Base-by-base conservation (phyloP, 2,888 invertebrate genomes). In the Amblyjoppa fuscipennis region DNA sequence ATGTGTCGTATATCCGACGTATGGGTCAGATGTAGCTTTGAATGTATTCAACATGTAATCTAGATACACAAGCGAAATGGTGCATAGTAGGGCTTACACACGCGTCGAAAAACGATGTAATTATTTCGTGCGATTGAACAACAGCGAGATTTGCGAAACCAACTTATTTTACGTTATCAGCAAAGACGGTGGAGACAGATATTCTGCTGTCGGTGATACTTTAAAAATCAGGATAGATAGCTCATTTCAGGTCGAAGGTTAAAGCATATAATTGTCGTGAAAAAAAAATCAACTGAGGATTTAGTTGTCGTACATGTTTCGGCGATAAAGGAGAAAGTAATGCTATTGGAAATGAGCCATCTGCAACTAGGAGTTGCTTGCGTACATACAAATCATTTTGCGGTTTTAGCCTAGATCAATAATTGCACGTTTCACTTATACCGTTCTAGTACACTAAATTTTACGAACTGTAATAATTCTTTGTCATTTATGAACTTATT, bases 11-110 rank as follows among this genome's bases (percentile, higher is more conserved):
- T 20, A 20, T 20, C 20, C 20, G 20, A 20, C 20, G 20, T 20
- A 20, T 20, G 20, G 20, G 20, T 20, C 20, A 20, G 20, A 20
- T 20, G 20, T 20, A 20, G 20, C 20, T 20, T 20, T 20, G 20
- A 20, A 20, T 20, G 20, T 20, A 20, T 20, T 20, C 20, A 20
- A 20, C 20, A 20, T 20, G 20, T 20, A 20, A 20, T 20, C 20
- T 20, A 20, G 20, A 20, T 20, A 20, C 20, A 20, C 20, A 78
- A 78, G 59, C n/a, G 41, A 78, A 7, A 69, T 78, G 4, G 13
- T 78, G 31, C 69, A 78, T 4, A 78, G 69, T 41, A 59, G n/a
- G 45, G 77, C 68, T 31, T 78, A 78, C 59, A 78, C 69, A 16
- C 6, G 11, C 13, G 77, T 69, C 20, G 31, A 78, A 45, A 78